These are phyloP conservation scores for Cyclargus thomasi DNA, from an alignment of 1,140 invertebrate genomes.

Conservation along the genomic window DNA sequence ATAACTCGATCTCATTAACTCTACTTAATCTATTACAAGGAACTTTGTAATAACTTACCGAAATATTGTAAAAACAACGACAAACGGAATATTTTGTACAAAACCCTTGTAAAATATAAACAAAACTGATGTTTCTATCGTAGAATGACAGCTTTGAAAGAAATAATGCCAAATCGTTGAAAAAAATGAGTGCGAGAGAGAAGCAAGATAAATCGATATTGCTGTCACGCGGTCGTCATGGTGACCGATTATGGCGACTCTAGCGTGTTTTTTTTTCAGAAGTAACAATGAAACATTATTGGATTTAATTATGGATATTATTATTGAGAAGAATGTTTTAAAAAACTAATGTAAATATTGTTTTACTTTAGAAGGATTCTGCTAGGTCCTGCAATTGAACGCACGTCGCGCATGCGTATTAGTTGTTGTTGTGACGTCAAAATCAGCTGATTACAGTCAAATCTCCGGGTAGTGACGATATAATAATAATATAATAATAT, in stretches of 20 bases:
- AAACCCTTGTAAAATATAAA: background rate
- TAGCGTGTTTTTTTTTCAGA: too few species aligned
- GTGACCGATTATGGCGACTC: background rate
- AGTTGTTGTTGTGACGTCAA: too few species aligned
- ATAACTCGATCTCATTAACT: too few species aligned
- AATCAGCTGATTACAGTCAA: too few species aligned
- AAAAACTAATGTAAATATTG: too few species aligned
- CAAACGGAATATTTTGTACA: background rate
- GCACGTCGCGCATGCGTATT: background rate
- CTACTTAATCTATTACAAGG: too few species aligned
- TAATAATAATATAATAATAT: too few species aligned
- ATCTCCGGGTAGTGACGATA: too few species aligned
- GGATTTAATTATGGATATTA: too few species aligned
- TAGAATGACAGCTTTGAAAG: background rate
- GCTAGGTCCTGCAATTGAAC: background rate
- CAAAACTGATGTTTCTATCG: background rate
- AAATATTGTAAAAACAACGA: background rate
- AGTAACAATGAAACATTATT: too few species aligned
- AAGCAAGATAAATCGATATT: slow-evolving; percentile 21
- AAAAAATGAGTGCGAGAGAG: slow-evolving; percentile 22
- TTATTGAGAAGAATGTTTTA: background rate
- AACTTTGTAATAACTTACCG: background rate
- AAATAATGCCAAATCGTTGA: background rate
- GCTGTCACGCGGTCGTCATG: background rate
- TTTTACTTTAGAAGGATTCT: background rate